Evolutionary conservation across 2,888 invertebrate genomes (phyloP).

Genomic region (Sussaba pulchella): DNA sequence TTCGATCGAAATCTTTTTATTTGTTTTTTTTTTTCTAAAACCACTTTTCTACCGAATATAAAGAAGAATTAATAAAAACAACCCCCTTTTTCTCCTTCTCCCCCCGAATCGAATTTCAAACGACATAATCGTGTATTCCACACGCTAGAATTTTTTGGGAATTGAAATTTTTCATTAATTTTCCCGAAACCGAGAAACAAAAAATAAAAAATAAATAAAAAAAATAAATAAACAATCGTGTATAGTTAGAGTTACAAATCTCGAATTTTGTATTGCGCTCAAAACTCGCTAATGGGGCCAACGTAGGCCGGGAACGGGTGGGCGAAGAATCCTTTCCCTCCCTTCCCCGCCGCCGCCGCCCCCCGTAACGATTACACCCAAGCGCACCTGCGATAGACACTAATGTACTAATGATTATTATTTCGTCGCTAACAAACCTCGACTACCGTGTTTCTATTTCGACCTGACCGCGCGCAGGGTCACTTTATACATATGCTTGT

Average conservation of each 20-base stretch:
- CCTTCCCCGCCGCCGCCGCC: not conserved
- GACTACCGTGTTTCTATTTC: slow-evolving; percentile 23
- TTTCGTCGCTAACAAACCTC: slow-evolving; percentile 46
- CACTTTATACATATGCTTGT: slow-evolving; percentile 35
- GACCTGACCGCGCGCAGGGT: slow-evolving; percentile 16
- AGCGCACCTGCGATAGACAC: slow-evolving; percentile 28
- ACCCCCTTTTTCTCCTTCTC: not conserved
- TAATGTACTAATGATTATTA: slow-evolving; percentile 45
- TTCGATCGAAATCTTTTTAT: too few species aligned
- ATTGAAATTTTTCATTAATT: too few species aligned
- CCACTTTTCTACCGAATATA: not conserved
- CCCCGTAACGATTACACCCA: slow-evolving; percentile 19
- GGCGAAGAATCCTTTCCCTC: too few species aligned
- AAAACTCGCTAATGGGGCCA: slow-evolving; percentile 32
- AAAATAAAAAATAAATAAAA: too few species aligned
- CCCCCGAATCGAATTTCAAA: slow-evolving; percentile 21
- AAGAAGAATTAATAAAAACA: too few species aligned
- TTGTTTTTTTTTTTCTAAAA: not conserved
- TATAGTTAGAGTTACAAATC: not conserved
- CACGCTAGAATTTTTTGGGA: too few species aligned
- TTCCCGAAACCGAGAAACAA: too few species aligned
- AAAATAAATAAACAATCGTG: not conserved
- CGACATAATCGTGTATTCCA: too few species aligned
- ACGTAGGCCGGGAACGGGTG: not conserved
- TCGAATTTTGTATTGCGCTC: slow-evolving; percentile 42